Base-by-base conservation (phyloP, 1,140 invertebrate genomes). In the Aleiodes sp. region DNA sequence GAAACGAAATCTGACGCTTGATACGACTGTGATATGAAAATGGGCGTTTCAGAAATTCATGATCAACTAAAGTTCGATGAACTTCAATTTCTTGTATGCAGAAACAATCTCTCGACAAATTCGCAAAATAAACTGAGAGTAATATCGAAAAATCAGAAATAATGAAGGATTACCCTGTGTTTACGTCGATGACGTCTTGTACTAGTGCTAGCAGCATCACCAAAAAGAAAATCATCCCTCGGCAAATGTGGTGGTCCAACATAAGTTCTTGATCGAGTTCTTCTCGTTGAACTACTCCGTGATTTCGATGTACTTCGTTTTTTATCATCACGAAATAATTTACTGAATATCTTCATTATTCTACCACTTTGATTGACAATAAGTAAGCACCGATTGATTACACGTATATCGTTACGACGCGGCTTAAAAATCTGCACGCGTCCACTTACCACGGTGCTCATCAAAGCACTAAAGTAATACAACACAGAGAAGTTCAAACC, bases 111-210 rank as follows among this genome's bases (percentile, higher is more conserved):
- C n/a, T n/a, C n/a, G n/a, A n/a, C n/a, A n/a, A n/a, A n/a, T n/a
- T n/a, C n/a, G n/a, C n/a, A n/a, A n/a, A n/a, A n/a, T n/a, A n/a
- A n/a, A n/a, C n/a, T n/a, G n/a, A n/a, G n/a, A n/a, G n/a, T n/a
- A n/a, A n/a, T n/a, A n/a, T n/a, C n/a, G n/a, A n/a, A n/a, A n/a
- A n/a, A n/a, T n/a, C n/a, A n/a, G n/a, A n/a, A n/a, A n/a, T n/a
- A n/a, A n/a, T n/a, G n/a, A n/a, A n/a, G n/a, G n/a, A n/a, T 16
- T 78, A 78, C 76, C 75, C 72, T 75, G 57, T 75, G 76, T 75
- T 75, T 79, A 4, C 76, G 75, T 61, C 76, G 75, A 57, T 72
- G 72, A 39, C 76, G 67, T 56, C 74, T 70, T 19, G 60, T 77
- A 2, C 46, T 68, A 4, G 68, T 72, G 16, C 72, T 73, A 21